Percentiles rank a stretch among this genome's conserved stretches.
Evolutionary conservation across 1,140 invertebrate species (phyloP).

Genomic region (Nylanderia fulva): DNA sequence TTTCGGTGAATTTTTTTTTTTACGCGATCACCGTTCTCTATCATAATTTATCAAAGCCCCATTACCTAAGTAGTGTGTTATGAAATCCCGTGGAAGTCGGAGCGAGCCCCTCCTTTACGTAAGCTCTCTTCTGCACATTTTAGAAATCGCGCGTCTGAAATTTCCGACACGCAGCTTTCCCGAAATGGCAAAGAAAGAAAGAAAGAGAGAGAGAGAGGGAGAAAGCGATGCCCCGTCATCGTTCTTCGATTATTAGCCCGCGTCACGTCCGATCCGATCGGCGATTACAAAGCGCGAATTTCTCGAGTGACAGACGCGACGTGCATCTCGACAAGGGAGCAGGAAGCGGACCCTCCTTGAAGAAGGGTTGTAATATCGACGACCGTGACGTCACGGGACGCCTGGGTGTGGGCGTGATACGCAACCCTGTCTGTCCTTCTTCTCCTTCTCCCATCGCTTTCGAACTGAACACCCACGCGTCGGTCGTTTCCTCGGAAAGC

Average conservation of each 20-base stretch:
- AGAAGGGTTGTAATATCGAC: conserved; percentile 32
- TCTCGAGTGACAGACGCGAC: not conserved
- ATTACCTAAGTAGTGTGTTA: conserved; percentile 23
- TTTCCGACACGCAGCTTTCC: conserved; percentile 16
- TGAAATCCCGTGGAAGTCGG: not conserved
- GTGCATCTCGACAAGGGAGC: not conserved
- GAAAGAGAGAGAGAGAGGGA: too few species aligned
- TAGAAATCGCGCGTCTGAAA: conserved; percentile 51
- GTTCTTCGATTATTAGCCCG: conserved; percentile 38
- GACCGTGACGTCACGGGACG: conserved; percentile 59
- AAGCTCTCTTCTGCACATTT: conserved; percentile 38
- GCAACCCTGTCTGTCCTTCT: not conserved
- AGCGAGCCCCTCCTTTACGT: not conserved
- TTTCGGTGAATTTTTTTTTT: not conserved
- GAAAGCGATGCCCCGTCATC: conserved; percentile 6
- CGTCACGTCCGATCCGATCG: not conserved
- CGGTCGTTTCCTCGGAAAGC: not conserved
- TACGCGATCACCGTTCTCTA: not conserved
- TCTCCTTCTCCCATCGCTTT: not conserved
- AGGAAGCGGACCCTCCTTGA: not conserved
- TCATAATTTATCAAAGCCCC: not conserved
- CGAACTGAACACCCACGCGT: not conserved
- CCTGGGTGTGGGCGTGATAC: conserved; percentile 46
- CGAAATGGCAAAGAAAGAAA: conserved; percentile 50
- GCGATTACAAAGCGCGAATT: conserved; percentile 19